A percentile compares a stretch with the other conserved stretches of the same genome.
Conservation (phyloP, 2,888 invertebrate genomes). For the Pseudococcus longispinus region DNA sequence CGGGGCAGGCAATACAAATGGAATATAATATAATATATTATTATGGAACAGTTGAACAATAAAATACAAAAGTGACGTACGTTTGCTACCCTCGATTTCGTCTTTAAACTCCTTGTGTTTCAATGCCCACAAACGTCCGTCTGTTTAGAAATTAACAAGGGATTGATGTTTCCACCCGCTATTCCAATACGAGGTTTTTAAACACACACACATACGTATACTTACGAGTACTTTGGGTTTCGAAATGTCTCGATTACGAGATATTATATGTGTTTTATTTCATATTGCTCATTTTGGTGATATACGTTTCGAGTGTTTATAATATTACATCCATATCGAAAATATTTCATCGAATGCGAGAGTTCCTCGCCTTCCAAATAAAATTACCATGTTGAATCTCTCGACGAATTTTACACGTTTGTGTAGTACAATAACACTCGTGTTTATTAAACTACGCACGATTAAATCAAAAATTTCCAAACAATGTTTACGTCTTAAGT, state of each 20-base stretch:
- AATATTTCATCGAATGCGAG: neutral
- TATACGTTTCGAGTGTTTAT: neutral
- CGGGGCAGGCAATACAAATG: slow-evolving; percentile 32
- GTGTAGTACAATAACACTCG: slow-evolving; percentile 2
- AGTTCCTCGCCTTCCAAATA: neutral
- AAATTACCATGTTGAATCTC: neutral
- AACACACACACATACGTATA: neutral
- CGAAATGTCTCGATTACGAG: slow-evolving; percentile 31
- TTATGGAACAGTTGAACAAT: slow-evolving; percentile 57
- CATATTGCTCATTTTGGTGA: neutral
- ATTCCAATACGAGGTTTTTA: slow-evolving; percentile 11
- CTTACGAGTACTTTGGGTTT: neutral
- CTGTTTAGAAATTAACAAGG: slow-evolving; percentile 54
- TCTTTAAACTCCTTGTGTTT: slow-evolving; percentile 55
- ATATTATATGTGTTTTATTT: neutral
- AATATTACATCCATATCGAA: neutral
- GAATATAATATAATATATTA: slow-evolving; percentile 54
- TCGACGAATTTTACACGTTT: neutral
- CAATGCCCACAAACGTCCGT: slow-evolving; percentile 57
- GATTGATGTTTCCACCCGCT: slow-evolving; percentile 56
- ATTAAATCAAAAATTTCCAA: slow-evolving; percentile 15
- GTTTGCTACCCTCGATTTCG: slow-evolving; percentile 54
- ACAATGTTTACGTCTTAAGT: slow-evolving; percentile 4
- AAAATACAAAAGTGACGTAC: slow-evolving; percentile 57
- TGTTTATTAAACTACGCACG: slow-evolving; percentile 15